Conservation (phyloP, 2,113 vertebrate species). For the Limnothrissa miodon region DNA sequence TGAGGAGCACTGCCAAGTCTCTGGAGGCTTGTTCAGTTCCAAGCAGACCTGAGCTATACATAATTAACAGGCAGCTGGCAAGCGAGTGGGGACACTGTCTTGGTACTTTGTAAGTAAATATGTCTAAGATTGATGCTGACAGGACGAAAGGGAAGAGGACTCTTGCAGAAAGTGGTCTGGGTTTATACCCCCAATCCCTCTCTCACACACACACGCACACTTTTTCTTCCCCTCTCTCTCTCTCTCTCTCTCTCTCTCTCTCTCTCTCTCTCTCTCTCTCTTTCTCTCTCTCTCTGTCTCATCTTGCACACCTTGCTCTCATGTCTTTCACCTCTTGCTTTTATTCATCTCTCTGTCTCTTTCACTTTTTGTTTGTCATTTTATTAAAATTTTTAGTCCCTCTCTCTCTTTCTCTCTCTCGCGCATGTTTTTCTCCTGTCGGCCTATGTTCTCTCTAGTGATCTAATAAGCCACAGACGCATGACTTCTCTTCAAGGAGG, state of each 20-base stretch:
- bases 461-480: conserved; percentile 19
- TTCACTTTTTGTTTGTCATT: too few relatives aligned
- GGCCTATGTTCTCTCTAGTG: not conserved
- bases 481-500: not conserved
- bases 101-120: not conserved
- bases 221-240: not conserved
- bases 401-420: too few relatives aligned
- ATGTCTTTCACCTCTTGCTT: too few relatives aligned
- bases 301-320: too few relatives aligned
- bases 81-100: not conserved
- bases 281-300: not conserved
- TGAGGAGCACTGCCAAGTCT: not conserved
- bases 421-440: not conserved
- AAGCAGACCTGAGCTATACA: not conserved
- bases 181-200: not conserved
- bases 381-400: not conserved
- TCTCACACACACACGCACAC: not conserved
- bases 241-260: not conserved
- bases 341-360: too few relatives aligned
- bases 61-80: not conserved
- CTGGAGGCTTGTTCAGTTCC: not conserved
- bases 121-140: not conserved
- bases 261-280: not conserved
- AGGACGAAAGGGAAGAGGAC: not conserved
- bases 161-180: conserved; percentile 1